phyloP scores from a whole-genome alignment of 2,797 vertebrate genomes.

The Graptemys geographica region DNA sequence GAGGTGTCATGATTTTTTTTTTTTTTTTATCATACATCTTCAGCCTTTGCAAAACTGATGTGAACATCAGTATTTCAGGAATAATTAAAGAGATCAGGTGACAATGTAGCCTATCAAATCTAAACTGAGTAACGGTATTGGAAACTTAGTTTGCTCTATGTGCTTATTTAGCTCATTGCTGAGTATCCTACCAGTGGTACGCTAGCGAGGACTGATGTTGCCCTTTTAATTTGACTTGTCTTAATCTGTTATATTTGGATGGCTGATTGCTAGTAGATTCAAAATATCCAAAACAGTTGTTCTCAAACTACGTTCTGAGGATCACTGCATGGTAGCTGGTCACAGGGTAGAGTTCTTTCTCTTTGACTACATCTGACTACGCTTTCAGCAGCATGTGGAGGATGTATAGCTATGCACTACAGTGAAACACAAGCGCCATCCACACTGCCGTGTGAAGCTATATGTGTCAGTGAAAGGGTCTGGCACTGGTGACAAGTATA shows the following conservation, averaged over 20 bases:
- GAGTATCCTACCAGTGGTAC: constrained; percentile 16
- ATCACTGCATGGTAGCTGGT: constrained; percentile 51
- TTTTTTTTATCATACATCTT: neutral
- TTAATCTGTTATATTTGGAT: constrained; percentile 66
- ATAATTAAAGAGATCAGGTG: neutral
- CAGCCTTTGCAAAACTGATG: neutral
- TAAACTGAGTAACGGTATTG: constrained; percentile 69
- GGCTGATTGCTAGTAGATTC: constrained; percentile 50
- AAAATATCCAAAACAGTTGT: constrained; percentile 22
- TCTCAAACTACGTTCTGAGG: constrained; percentile 46
- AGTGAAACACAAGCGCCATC: neutral
- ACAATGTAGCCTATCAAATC: neutral
- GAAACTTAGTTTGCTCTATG: constrained; percentile 33
- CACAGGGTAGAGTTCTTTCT: constrained; percentile 37
- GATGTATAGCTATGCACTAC: no score
- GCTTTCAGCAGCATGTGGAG: neutral
- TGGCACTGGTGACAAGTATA: no score
- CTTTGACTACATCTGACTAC: neutral
- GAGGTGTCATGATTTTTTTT: neutral
- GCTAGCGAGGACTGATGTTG: constrained; percentile 65
- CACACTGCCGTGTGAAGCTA: neutral
- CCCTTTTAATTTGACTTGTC: constrained; percentile 31
- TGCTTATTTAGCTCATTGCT: constrained; percentile 60
- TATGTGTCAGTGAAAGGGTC: no score
- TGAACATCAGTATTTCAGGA: constrained; percentile 1